These are phyloP conservation scores for Sitobion miscanthi DNA, from an alignment of 1,140 invertebrate genomes.

Conservation along the genomic window DNA sequence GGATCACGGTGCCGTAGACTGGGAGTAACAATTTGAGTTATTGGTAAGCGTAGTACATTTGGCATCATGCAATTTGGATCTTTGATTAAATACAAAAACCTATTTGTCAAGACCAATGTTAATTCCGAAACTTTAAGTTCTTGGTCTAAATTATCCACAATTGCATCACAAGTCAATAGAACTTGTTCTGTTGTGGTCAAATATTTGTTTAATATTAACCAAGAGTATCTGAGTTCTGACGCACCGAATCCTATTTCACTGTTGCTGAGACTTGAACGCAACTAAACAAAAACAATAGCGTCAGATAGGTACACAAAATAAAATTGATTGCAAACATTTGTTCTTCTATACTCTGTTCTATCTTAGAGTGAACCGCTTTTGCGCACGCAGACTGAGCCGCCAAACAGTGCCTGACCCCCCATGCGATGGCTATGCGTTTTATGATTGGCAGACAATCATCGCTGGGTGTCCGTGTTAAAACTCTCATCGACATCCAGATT, in stretches of 20 bases:
- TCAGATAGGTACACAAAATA: neutral
- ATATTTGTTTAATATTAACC: conserved; percentile 52
- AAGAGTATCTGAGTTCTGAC: conserved; percentile 49
- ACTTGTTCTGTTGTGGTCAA: neutral
- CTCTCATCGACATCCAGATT: too few relatives aligned
- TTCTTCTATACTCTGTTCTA: neutral
- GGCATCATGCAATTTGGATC: conserved; percentile 19
- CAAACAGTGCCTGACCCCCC: too few relatives aligned
- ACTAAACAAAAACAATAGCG: neutral
- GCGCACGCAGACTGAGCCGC: too few relatives aligned
- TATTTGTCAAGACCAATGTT: conserved; percentile 40
- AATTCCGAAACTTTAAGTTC: conserved; percentile 27
- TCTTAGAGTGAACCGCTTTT: too few relatives aligned
- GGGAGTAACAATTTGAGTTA: conserved; percentile 51
- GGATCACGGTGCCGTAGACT: conserved; percentile 21
- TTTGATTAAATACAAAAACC: conserved; percentile 52
- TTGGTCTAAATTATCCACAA: conserved; percentile 29
- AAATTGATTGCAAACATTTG: neutral
- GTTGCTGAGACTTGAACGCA: conserved; percentile 8
- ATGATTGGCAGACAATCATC: too few relatives aligned
- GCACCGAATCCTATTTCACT: conserved; percentile 33
- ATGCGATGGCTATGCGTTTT: too few relatives aligned
- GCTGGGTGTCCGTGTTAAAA: too few relatives aligned
- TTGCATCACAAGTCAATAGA: conserved; percentile 42
- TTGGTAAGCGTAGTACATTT: conserved; percentile 42